Evolutionary conservation across 2,888 invertebrate genomes (phyloP).

Genomic region (Calliopum simillimum): DNA sequence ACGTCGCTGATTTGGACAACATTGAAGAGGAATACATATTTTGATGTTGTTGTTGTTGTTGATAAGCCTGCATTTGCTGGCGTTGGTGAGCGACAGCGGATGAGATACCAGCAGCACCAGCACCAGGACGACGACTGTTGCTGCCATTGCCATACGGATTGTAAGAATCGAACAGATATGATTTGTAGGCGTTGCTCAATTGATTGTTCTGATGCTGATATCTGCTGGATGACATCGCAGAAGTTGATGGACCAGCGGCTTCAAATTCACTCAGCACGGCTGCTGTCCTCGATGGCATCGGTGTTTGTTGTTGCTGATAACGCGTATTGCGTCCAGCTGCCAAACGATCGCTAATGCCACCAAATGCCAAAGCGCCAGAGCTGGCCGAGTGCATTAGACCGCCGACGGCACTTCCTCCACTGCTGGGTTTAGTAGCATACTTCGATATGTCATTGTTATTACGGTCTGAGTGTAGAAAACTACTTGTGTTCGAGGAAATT

Average conservation of each 20-base stretch:
- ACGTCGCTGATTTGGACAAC: constrained; percentile 64
- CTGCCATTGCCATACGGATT: constrained; percentile 45
- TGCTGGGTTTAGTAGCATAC: constrained; percentile 52
- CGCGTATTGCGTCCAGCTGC: constrained; percentile 50
- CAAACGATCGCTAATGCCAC: constrained; percentile 62
- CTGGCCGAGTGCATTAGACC: constrained; percentile 61
- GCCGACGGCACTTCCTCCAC: constrained; percentile 34
- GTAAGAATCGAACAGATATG: constrained; percentile 59
- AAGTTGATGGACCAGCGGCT: constrained; percentile 40
- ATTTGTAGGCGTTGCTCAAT: constrained; percentile 47
- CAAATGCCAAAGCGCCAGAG: constrained; percentile 61
- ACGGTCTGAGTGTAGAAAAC: constrained; percentile 41
- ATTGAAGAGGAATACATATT: constrained; percentile 41
- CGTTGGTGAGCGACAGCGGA: constrained; percentile 52
- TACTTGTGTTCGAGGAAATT: constrained; percentile 38
- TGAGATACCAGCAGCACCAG: constrained; percentile 47
- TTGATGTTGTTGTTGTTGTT: constrained; percentile 50
- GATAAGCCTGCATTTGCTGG: constrained; percentile 54
- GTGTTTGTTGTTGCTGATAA: constrained; percentile 48
- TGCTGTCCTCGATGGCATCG: constrained; percentile 44
- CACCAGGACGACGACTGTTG: constrained; percentile 48
- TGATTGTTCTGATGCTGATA: constrained; percentile 42
- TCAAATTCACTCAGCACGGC: constrained; percentile 49
- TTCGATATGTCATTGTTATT: constrained; percentile 59
- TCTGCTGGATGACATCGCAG: constrained; percentile 47